phyloP scores from a whole-genome alignment of 2,888 invertebrate genomes.

The Campoplex nolae region DNA sequence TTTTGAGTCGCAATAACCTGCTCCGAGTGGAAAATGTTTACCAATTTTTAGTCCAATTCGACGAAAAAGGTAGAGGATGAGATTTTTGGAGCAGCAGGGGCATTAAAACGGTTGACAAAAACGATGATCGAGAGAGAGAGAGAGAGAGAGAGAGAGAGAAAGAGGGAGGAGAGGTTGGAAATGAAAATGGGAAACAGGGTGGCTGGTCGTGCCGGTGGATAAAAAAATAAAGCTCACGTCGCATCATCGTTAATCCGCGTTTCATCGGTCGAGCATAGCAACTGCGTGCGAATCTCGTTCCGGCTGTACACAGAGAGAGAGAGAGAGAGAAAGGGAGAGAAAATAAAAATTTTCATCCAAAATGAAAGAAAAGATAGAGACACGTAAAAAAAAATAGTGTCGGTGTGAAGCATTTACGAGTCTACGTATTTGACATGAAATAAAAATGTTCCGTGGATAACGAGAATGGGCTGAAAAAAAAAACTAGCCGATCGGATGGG shows the following conservation, averaged over 20 bases:
- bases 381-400: conserved; percentile 38
- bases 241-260: conserved; percentile 65
- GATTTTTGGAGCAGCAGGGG: neutral
- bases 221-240: conserved; percentile 43
- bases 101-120: neutral
- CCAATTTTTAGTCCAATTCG: neutral
- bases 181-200: conserved; percentile 48
- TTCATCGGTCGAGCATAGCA: conserved; percentile 50
- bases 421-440: conserved; percentile 13
- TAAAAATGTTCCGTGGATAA: conserved; percentile 58
- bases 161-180: neutral
- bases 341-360: conserved; percentile 49
- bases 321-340: neutral
- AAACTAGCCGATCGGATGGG: conserved; percentile 36
- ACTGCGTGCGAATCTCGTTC: conserved; percentile 40
- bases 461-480: conserved; percentile 38
- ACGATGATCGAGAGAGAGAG: conserved; percentile 9
- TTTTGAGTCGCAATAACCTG: neutral
- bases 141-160: neutral
- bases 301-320: neutral
- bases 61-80: neutral
- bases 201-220: neutral
- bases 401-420: conserved; percentile 4
- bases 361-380: conserved; percentile 54
- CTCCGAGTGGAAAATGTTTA: neutral